Evolutionary conservation across 1,140 invertebrate species (phyloP), one percentile per base, ranked within the genome.

Genomic region (Araneus ventricosus): DNA sequence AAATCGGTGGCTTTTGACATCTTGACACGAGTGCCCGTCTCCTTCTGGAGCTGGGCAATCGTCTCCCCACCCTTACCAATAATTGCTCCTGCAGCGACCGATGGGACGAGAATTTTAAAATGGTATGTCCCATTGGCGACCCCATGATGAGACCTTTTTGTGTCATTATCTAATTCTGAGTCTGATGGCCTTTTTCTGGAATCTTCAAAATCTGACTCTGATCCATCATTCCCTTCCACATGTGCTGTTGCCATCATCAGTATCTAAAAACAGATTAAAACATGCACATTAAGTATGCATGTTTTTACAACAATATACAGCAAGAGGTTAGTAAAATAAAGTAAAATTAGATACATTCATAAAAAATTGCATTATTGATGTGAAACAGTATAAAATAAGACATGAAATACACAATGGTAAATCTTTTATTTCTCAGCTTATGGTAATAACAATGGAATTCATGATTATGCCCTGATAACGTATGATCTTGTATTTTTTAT

Each of bases 1-100:
- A 98, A 99, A 95, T 99, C 98, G 95, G 99, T 98, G n/a, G 98
- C 98, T 96, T 99, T 99, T 94, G 99, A 99, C 98, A 99, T 99
- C 96, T 99, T 99, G 93, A 99, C 98, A 94, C 98, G 96, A 94
- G 98, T 98, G 94, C 98, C 98, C 10, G 70, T 75, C 95, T 99
- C 98, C 95, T 99, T 99, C 96, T 99, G 99, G 94, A 99, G 96
- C 95, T 99, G 98, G 94, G 98, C 98, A 96, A 99, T 99, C 37
- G 98, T 99, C 95, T 99, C 98, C 92, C 99, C 99, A 27, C 98
- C 99, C 96, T 99, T 99, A 93, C 99, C 99, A 95, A 99, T 99
- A 95, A 99, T 99, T 95, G 98, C 98, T 93, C 99, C 99, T 75
- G 99, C 98, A 94, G 98, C 98, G 95, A 98, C 98, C 94, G 98